Base-by-base conservation (phyloP, 2,888 invertebrate species). In the Catocala sponsa region DNA sequence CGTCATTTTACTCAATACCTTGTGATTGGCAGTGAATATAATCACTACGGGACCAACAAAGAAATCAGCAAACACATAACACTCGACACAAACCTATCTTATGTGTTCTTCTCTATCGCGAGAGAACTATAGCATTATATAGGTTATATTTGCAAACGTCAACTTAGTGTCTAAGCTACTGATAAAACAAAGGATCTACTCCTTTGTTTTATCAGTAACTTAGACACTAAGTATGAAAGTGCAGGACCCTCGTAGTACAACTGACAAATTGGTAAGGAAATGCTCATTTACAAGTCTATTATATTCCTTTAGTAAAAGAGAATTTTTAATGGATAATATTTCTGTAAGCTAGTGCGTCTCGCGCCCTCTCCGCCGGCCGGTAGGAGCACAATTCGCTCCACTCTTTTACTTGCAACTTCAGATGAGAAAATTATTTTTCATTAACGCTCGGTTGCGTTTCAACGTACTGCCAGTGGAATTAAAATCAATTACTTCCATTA, bases 381-480 rank as follows among this genome's bases (percentile, higher is more conserved):
- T 53, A 58, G 25, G 25, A 25, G 59, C 67, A 54, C 51, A 76
- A 72, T 79, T 81, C 79, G 67, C 78, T 67, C 72, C 74, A 80
- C 82, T 84, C 82, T 82, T 81, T 79, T 87, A 85, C 85, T 86
- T 86, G 81, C 84, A 85, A 87, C 84, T 89, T 86, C 77, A 85
- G 83, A 86, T 86, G 85, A 79, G 84, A 84, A 90, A 91, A 91
- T 90, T 88, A 91, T 91, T 92, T 92, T 91, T 90, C 90, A 91
- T 91, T 91, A 88, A 88, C 87, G 89, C 88, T 90, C 74, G 72
- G 85, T 79, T 88, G 88, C 85, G 73, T 88, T 85, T 82, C 72
- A 87, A 85, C 85, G 86, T 86, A 86, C 88, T 83, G 84, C 85
- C 78, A 81, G 82, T 75, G 78, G 83, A 91, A 91, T 90, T 91